Evolutionary conservation across 2,888 invertebrate species (phyloP).

Genomic region (Leptopilina myrica): DNA sequence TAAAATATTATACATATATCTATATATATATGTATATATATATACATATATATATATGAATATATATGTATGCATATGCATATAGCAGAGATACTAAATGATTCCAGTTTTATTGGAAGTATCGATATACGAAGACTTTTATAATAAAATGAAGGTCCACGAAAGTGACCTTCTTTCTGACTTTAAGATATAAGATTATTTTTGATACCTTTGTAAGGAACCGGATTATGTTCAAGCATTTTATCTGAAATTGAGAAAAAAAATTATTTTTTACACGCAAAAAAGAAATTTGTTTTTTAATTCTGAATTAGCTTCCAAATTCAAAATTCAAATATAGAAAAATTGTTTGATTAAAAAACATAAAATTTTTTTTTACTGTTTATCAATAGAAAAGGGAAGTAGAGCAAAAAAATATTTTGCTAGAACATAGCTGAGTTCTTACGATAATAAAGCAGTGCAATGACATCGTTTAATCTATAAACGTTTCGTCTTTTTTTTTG

Average conservation of each 20-base stretch:
- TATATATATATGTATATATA: slow-evolving; percentile 51
- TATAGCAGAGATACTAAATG: slow-evolving; percentile 63
- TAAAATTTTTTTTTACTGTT: slow-evolving; percentile 12
- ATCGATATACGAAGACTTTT: slow-evolving; percentile 70
- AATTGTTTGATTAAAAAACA: too few relatives aligned
- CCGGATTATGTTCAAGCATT: slow-evolving; percentile 64
- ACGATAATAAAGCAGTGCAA: slow-evolving; percentile 65
- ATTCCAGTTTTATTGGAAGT: slow-evolving; percentile 76
- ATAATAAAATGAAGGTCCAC: slow-evolving; percentile 49
- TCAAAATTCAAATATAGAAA: slow-evolving; percentile 27
- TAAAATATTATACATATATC: slow-evolving; percentile 58
- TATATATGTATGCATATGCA: slow-evolving; percentile 54
- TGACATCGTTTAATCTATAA: slow-evolving; percentile 62
- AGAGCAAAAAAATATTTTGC: slow-evolving; percentile 53
- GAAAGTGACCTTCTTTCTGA: slow-evolving; percentile 52
- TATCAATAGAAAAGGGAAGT: slow-evolving; percentile 30
- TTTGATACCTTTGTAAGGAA: slow-evolving; percentile 67
- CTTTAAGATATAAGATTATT: slow-evolving; percentile 63
- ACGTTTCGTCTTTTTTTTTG: slow-evolving; percentile 30
- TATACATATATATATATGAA: slow-evolving; percentile 42
- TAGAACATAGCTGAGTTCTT: slow-evolving; percentile 65
- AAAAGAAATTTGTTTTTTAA: background rate
- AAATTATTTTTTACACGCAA: background rate
- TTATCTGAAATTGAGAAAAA: slow-evolving; percentile 43
- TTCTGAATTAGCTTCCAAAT: background rate